Evolutionary conservation across 2,113 vertebrate species (phyloP).

Genomic region (Charina bottae): DNA sequence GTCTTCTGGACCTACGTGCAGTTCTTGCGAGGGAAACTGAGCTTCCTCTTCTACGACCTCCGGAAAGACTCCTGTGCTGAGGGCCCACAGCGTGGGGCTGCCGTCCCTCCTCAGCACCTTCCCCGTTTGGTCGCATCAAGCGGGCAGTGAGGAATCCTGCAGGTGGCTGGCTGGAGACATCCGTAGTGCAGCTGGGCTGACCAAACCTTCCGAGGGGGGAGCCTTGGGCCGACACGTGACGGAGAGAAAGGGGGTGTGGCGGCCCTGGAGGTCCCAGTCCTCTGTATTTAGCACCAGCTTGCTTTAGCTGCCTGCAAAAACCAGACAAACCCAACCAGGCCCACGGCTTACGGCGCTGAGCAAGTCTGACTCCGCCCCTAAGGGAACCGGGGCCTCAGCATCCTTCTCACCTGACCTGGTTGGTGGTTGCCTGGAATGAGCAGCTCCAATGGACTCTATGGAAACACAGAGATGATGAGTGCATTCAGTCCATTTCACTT

Average conservation of each 20-base stretch:
- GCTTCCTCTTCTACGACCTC: slow-evolving; percentile 69
- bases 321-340: not conserved
- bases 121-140: fast-evolving
- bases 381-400: too few species aligned
- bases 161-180: not conserved
- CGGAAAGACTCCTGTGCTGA: slow-evolving; percentile 40
- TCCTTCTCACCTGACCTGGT: not conserved
- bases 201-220: too few species aligned
- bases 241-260: not conserved
- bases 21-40: slow-evolving; percentile 75
- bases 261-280: too few species aligned
- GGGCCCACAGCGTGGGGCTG: not conserved
- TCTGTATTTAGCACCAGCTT: not conserved
- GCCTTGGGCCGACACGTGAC: fast-evolving
- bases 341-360: not conserved
- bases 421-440: not conserved
- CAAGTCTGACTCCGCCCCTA: not conserved
- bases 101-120: not conserved
- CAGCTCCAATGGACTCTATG: too few species aligned
- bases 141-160: not conserved
- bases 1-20: slow-evolving; percentile 74
- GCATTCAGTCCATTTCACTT: not conserved
- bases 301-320: slow-evolving; percentile 4
- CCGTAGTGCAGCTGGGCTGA: not conserved
- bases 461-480: too few species aligned